Percentiles rank a stretch among this genome's conserved stretches.
Evolutionary conservation across 2,888 invertebrate species (phyloP).

Genomic region (Drosophila mimetica): DNA sequence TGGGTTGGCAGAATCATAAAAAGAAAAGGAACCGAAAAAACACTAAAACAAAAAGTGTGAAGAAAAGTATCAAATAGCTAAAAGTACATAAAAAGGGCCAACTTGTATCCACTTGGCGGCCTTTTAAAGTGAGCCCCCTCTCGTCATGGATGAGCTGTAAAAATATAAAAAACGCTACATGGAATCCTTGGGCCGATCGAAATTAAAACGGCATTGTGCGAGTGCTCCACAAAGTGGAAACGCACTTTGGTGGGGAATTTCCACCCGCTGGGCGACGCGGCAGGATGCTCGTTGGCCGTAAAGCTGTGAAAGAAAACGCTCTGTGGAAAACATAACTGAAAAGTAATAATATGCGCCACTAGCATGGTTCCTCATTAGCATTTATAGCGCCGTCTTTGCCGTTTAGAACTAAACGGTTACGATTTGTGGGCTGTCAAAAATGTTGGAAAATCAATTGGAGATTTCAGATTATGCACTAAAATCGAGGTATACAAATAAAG

Average conservation of each 20-base stretch:
- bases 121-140: slow-evolving; percentile 46
- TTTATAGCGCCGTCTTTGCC: slow-evolving; percentile 54
- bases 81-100: slow-evolving; percentile 38
- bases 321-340: slow-evolving; percentile 18
- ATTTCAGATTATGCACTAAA: neutral
- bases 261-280: slow-evolving; percentile 39
- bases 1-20: slow-evolving; percentile 57
- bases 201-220: slow-evolving; percentile 51
- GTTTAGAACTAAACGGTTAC: slow-evolving; percentile 47
- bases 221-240: slow-evolving; percentile 11
- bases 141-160: slow-evolving; percentile 69
- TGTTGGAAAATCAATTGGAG: slow-evolving; percentile 23
- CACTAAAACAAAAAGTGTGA: slow-evolving; percentile 66
- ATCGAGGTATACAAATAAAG: neutral
- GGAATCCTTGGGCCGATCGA: slow-evolving; percentile 59
- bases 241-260: slow-evolving; percentile 17
- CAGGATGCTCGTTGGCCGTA: slow-evolving; percentile 33
- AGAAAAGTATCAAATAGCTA: slow-evolving; percentile 75
- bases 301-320: slow-evolving; percentile 23
- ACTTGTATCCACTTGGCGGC: slow-evolving; percentile 24
- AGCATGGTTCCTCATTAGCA: slow-evolving; percentile 60
- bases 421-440: slow-evolving; percentile 47
- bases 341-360: slow-evolving; percentile 45
- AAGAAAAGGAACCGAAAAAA: slow-evolving; percentile 39
- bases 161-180: slow-evolving; percentile 76